phyloP scores from a whole-genome alignment of 2,888 invertebrate species.

The Zootermopsis nevadensis region DNA sequence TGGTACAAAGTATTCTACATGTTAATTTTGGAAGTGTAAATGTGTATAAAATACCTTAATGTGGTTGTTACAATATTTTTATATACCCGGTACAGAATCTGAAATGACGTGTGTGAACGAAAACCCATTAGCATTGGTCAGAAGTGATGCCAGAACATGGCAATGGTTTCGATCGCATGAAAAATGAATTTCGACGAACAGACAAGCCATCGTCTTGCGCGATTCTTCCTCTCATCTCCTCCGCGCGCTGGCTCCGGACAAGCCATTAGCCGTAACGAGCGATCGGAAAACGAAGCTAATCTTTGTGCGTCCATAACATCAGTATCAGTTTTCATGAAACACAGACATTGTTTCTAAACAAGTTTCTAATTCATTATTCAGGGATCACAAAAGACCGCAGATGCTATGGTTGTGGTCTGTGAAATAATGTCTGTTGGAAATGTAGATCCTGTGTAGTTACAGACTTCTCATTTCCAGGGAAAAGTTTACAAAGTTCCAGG shows the following conservation, averaged over 20 bases:
- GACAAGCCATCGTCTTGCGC: background rate
- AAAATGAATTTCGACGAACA: constrained; percentile 9
- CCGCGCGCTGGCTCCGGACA: background rate
- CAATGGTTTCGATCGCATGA: constrained; percentile 1
- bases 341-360: constrained; percentile 22
- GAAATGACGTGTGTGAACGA: too few species aligned
- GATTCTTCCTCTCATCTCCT: background rate
- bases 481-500: too few species aligned
- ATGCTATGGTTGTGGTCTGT: too few species aligned
- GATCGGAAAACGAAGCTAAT: constrained; percentile 33
- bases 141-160: constrained; percentile 1
- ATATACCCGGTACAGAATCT: background rate
- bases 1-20: too few species aligned
- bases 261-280: constrained; percentile 26
- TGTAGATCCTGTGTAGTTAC: too few species aligned
- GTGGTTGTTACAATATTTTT: background rate
- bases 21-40: too few species aligned
- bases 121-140: background rate
- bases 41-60: too few species aligned
- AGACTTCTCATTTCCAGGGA: too few species aligned
- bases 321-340: constrained; percentile 32
- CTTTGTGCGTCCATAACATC: constrained; percentile 21
- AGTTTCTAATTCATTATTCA: constrained; percentile 20
- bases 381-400: background rate
- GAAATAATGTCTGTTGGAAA: too few species aligned